These are phyloP conservation scores for Lasioglossum figueresi DNA, from an alignment of 2,888 invertebrate genomes.

Conservation along the genomic window DNA sequence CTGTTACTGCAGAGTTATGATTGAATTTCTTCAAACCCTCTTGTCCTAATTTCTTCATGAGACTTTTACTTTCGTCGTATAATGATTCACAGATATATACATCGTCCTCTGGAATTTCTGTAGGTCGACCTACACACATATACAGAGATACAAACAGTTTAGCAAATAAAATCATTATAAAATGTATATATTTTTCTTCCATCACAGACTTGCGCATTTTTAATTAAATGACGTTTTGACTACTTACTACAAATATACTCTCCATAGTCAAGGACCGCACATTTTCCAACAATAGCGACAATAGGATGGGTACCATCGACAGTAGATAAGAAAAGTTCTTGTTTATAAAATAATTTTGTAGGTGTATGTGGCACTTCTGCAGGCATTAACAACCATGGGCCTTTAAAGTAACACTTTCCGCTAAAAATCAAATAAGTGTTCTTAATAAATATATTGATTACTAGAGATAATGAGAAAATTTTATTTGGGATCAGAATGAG, in stretches of 20 bases:
- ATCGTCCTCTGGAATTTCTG: constrained; percentile 96
- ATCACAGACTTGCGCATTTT: background rate
- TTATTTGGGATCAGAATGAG: too few species aligned
- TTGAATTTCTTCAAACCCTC: constrained; percentile 92
- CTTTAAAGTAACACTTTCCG: constrained; percentile 95
- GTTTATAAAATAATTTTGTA: constrained; percentile 94
- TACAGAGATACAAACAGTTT: background rate
- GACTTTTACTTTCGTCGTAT: constrained; percentile 94
- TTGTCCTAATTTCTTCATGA: constrained; percentile 89
- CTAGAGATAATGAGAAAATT: background rate
- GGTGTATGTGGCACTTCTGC: constrained; percentile 93
- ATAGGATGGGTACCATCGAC: constrained; percentile 96
- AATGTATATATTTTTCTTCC: background rate
- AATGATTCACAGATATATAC: constrained; percentile 96
- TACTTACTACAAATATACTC: constrained; percentile 94
- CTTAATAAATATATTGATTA: background rate
- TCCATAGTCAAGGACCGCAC: constrained; percentile 94
- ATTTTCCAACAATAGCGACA: constrained; percentile 95
- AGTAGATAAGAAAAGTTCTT: constrained; percentile 96
- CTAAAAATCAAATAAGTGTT: constrained; percentile 82
- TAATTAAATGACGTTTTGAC: constrained; percentile 9
- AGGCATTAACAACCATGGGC: constrained; percentile 96
- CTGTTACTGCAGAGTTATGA: constrained; percentile 93
- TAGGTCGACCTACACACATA: constrained; percentile 90
- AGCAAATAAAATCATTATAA: background rate